phyloP scores from a whole-genome alignment of 2,888 invertebrate species.

The Anaspis maculata region DNA sequence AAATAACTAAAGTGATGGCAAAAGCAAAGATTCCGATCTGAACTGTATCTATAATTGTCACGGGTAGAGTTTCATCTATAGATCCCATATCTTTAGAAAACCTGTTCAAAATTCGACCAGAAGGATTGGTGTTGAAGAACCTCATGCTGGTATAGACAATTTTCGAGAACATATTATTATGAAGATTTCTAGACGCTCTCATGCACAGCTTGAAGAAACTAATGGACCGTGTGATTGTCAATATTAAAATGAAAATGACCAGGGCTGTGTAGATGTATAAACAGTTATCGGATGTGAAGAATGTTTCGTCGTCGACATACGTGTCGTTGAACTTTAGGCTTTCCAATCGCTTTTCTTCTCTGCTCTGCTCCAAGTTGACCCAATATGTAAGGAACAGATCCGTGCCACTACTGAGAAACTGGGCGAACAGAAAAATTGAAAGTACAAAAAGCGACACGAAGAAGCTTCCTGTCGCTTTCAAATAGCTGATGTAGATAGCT shows the following conservation, averaged over 20 bases:
- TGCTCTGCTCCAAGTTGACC: conserved; percentile 14
- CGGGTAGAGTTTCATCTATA: conserved; percentile 47
- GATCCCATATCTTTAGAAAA: conserved; percentile 65
- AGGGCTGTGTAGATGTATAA: conserved; percentile 35
- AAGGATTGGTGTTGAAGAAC: conserved; percentile 63
- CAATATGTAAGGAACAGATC: conserved; percentile 22
- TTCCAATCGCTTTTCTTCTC: not conserved
- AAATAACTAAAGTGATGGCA: conserved; percentile 64
- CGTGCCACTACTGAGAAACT: conserved; percentile 22
- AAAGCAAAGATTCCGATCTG: conserved; percentile 55
- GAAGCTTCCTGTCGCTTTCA: conserved; percentile 21
- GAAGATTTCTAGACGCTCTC: conserved; percentile 48
- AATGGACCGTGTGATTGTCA: conserved; percentile 43
- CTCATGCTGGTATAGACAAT: conserved; percentile 56
- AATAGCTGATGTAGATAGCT: conserved; percentile 14
- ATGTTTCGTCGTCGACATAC: not conserved
- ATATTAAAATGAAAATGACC: conserved; percentile 32
- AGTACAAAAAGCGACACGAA: conserved; percentile 14
- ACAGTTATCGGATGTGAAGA: conserved; percentile 23
- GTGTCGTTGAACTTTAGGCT: not conserved
- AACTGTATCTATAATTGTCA: conserved; percentile 46
- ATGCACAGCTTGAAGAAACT: conserved; percentile 48
- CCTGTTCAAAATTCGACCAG: conserved; percentile 57
- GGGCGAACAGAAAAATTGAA: conserved; percentile 19
- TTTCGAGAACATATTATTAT: conserved; percentile 47